Conservation (phyloP, 2,113 vertebrate genomes). For the Lycocorax pyrrhopterus region DNA sequence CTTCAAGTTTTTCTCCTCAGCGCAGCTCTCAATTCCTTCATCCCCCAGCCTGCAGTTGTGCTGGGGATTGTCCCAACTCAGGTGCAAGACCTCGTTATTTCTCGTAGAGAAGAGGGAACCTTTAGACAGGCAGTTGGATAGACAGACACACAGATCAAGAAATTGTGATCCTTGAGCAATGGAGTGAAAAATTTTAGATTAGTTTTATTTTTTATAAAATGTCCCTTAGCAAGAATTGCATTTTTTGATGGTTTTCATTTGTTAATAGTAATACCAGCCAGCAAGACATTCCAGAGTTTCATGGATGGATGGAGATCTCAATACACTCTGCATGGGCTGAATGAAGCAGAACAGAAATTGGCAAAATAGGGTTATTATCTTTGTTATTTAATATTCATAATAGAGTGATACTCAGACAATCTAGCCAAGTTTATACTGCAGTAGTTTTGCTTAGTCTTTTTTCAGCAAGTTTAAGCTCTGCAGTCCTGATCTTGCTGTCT, state of each 20-base stretch:
- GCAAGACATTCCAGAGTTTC: not conserved
- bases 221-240: not conserved
- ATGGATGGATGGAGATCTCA: conserved; percentile 16
- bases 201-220: not conserved
- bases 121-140: not conserved
- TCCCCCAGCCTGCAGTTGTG: not conserved
- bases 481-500: not conserved
- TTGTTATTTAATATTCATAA: conserved; percentile 35
- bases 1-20: not conserved
- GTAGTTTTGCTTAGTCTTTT: not conserved
- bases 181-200: not conserved
- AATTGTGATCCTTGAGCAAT: not conserved
- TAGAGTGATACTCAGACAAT: not conserved
- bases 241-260: not conserved
- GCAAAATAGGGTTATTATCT: conserved; percentile 4
- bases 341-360: conserved; percentile 30
- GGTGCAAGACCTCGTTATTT: not conserved
- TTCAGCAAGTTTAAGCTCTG: not conserved
- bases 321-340: not conserved
- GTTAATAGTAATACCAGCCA: not conserved
- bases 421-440: not conserved
- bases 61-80: not conserved
- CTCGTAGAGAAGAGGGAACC: not conserved
- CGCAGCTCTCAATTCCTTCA: not conserved
- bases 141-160: not conserved